Base-by-base conservation (phyloP, 2,797 vertebrate species). In the Rhynchotus rufescens region DNA sequence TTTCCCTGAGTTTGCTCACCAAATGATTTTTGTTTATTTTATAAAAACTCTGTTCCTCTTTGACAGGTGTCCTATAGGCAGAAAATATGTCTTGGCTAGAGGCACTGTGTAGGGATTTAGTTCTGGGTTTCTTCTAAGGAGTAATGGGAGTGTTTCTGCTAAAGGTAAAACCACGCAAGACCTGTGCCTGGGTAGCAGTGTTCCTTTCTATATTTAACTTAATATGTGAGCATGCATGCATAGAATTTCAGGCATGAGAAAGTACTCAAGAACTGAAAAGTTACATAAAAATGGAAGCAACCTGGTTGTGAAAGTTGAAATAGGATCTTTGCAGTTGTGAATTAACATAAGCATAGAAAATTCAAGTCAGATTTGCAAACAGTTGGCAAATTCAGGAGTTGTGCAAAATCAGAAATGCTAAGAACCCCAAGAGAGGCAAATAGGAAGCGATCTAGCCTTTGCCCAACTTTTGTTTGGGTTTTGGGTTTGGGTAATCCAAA, bases 11-110 rank as follows among this genome's bases (percentile, higher is more conserved):
- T 76, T 94, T 84, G 72, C 93, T 96, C 96, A 92, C 91, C 34
- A 51, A 96, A 75, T 1, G 69, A 91, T 17, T 88, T 92, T 89
- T 98, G 97, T 98, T 98, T 98, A 98, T 93, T 95, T 94, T 96
- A 94, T 71, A 59, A 90, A 45, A 91, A 86, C 88, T n/a, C 97
- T 93, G 95, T 95, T 97, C 95, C 97, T 95, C 91, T 86, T 30
- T 89, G 96, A 97, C 97, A 98, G 97, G 97, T 98, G 97, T 98
- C 97, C 93, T 12, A 62, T 12, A 84, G 9, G 60, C 54, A 57
- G 89, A 69, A 91, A 88, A 68, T 6, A 30, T 28, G 21, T 76
- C 84, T 68, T 80, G 80, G 81, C 93, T 34, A 23, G 44, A 75
- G 92, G 56, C 61, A 36, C 10, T 81, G 57, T 4, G 75, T 36